Percentiles rank a stretch among this genome's conserved stretches.
Evolutionary conservation across 2,888 invertebrate genomes (phyloP).

Genomic region (Dolichopus griseipennis): DNA sequence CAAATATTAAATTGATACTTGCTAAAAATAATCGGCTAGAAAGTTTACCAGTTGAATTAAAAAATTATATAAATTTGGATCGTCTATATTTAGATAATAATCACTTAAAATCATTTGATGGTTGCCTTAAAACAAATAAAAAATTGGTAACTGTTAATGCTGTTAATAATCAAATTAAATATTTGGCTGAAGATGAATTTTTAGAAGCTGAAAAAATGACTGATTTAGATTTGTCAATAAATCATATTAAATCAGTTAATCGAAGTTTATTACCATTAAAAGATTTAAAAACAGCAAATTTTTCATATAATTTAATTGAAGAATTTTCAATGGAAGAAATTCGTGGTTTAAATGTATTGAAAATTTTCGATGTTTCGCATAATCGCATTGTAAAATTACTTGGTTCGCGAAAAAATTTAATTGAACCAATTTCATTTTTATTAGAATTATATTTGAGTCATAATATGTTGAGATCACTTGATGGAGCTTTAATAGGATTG

Average conservation of each 20-base stretch:
- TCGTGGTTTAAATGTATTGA: conserved; percentile 61
- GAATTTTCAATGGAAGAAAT: conserved; percentile 76
- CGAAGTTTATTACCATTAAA: conserved; percentile 62
- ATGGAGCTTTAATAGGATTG: conserved; percentile 66
- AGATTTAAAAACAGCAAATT: conserved; percentile 59
- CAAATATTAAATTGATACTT: conserved; percentile 58
- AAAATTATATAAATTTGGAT: conserved; percentile 58
- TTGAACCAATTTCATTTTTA: conserved; percentile 66
- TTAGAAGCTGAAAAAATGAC: conserved; percentile 59
- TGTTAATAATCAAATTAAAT: conserved; percentile 64
- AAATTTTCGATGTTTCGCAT: conserved; percentile 64
- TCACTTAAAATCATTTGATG: conserved; percentile 59
- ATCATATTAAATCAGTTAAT: conserved; percentile 61
- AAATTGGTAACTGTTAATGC: conserved; percentile 58
- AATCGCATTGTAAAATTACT: conserved; percentile 61
- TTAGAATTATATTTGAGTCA: conserved; percentile 64
- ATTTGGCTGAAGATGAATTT: conserved; percentile 69
- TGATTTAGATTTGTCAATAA: conserved; percentile 62
- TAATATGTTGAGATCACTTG: conserved; percentile 60
- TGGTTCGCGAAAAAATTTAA: conserved; percentile 62
- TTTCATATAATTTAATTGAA: conserved; percentile 64
- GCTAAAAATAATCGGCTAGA: conserved; percentile 65
- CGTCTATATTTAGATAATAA: conserved; percentile 66
- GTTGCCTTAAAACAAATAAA: conserved; percentile 60
- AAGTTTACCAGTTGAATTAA: conserved; percentile 61